Evolutionary conservation across 2,113 vertebrate species (phyloP), one percentile per base, ranked within the genome.

Genomic region (Cryptomyrus ogoouensis): DNA sequence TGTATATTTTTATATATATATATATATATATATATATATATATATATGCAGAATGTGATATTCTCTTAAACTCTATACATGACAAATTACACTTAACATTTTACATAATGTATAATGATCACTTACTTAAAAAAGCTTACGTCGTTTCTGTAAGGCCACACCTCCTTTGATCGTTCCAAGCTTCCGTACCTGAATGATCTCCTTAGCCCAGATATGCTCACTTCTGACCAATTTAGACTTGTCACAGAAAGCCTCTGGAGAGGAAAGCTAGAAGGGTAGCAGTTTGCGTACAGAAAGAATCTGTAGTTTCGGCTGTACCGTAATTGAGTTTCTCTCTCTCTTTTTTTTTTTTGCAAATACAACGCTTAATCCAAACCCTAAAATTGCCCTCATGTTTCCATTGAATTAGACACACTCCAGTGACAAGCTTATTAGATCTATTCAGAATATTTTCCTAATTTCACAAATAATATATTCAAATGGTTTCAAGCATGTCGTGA

Each of bases 391-490:
- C 83, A n/a, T 84, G 83, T 84, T 46, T 24, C 83, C 83, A 46
- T 12, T 84, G 83, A 84, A 84, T 84, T 44, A 84, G 83, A 84
- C 83, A 47, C 44, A 47, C 83, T 84, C 44, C 83, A 84, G 83
- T 84, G 83, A 47, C 83, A 84, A 44, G 44, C 83, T 84, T 84
- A 84, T 84, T 84, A 84, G 83, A 84, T 84, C 83, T 84, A 47
- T 47, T 47, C 83, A 47, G 83, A 84, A 84, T 84, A 84, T 84
- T 84, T 46, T 84, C 83, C 24, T 84, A 44, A 84, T 84, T 84
- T 46, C 44, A 84, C 83, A 84, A 84, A 84, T 84, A 84, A 84
- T 84, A 84, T 84, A 84, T 46, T 84, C 83, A 84, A 84, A 84
- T 47, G 83, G 83, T 84, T 84, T n/a, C 83, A 84, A 44, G 83